These are phyloP conservation scores for Drosophila yakuba DNA, from an alignment of 1,140 invertebrate genomes.

Conservation along the genomic window DNA sequence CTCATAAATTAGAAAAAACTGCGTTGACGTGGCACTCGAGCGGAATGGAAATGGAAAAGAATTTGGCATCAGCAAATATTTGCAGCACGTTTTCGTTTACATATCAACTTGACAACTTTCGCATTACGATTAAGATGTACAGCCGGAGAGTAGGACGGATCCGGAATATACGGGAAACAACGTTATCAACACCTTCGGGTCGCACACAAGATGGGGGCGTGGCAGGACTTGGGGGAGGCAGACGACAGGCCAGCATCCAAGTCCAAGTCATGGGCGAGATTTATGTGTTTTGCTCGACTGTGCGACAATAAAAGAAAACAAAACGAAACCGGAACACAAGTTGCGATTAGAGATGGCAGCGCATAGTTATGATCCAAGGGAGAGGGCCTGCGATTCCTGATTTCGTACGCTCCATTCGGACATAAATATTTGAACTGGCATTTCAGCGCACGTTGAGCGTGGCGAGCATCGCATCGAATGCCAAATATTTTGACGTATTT, in stretches of 20 bases:
- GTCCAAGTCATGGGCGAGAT: conserved; percentile 78
- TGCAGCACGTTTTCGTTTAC: conserved; percentile 80
- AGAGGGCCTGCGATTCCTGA: conserved; percentile 5
- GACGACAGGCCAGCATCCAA: conserved; percentile 42
- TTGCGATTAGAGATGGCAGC: conserved; percentile 77
- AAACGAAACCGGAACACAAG: conserved; percentile 72
- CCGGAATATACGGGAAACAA: conserved; percentile 44
- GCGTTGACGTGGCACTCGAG: conserved; percentile 31
- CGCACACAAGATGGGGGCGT: conserved; percentile 24
- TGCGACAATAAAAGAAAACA: conserved; percentile 81
- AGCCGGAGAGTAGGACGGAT: conserved; percentile 34
- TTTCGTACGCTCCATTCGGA: conserved; percentile 12
- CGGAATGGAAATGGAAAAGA: conserved; percentile 48
- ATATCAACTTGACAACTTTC: conserved; percentile 82
- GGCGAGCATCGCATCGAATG: conserved; percentile 70
- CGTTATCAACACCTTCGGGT: conserved; percentile 78
- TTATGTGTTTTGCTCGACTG: conserved; percentile 81
- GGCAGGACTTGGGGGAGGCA: conserved; percentile 4
- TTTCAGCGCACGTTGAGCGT: conserved; percentile 28
- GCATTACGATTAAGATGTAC: conserved; percentile 83
- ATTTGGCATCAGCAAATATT: conserved; percentile 79
- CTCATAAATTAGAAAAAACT: conserved; percentile 60
- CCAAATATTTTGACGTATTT: conserved; percentile 83
- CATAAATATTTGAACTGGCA: conserved; percentile 68
- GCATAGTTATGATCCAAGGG: conserved; percentile 64